Percentiles rank a stretch among this genome's conserved stretches.
These are phyloP conservation scores for Nansenia antarctica DNA, from an alignment of 2,113 vertebrate genomes.

Conservation along the genomic window DNA sequence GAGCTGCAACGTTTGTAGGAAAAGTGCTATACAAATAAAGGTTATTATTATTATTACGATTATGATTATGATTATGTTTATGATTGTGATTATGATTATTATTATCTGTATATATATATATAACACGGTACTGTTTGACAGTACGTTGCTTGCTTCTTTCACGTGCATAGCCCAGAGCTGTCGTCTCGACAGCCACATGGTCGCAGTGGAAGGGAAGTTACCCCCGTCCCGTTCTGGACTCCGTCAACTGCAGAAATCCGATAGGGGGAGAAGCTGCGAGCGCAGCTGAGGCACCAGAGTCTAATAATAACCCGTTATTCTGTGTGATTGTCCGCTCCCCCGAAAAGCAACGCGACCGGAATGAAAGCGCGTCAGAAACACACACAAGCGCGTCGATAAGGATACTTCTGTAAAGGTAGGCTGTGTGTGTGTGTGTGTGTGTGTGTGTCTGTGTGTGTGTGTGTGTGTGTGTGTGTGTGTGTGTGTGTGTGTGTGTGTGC, in stretches of 20 bases:
- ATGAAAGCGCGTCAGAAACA: slow-evolving; percentile 57
- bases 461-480: too few species aligned
- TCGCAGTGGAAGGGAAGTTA: not conserved
- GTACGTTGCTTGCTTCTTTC: not conserved
- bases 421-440: too few species aligned
- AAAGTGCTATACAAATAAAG: too few species aligned
- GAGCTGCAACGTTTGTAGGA: too few species aligned
- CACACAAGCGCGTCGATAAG: slow-evolving; percentile 37
- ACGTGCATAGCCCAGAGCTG: not conserved
- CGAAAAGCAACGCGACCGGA: slow-evolving; percentile 55
- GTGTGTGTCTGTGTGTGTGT: too few species aligned
- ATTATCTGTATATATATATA: too few species aligned
- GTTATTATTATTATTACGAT: too few species aligned
- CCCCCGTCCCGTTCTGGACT: slow-evolving; percentile 36
- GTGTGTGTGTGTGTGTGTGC: too few species aligned
- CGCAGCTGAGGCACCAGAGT: slow-evolving; percentile 82
- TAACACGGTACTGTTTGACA: too few species aligned
- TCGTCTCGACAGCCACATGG: not conserved
- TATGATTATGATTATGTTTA: too few species aligned
- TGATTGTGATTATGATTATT: too few species aligned
- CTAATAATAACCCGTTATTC: slow-evolving; percentile 91
- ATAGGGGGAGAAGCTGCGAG: slow-evolving; percentile 79
- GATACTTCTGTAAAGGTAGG: slow-evolving; percentile 62
- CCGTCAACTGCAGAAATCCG: slow-evolving; percentile 77
- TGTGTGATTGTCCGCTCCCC: slow-evolving; percentile 45